These are phyloP conservation scores for Drosophila siamana DNA, from an alignment of 2,888 invertebrate species.

Conservation along the genomic window DNA sequence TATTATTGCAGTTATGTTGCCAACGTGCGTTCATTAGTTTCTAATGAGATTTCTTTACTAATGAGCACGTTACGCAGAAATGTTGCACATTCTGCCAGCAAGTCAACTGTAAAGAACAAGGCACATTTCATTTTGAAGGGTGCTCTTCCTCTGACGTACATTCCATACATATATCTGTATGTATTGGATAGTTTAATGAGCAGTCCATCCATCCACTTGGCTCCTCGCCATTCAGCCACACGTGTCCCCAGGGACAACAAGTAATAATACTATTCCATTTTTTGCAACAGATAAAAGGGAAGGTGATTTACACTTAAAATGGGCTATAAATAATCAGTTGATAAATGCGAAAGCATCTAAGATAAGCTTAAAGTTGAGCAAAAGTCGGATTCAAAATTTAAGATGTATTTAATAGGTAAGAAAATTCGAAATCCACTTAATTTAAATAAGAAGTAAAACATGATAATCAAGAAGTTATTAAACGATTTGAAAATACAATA, in stretches of 20 bases:
- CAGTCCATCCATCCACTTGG: neutral
- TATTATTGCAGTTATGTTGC: slow-evolving; percentile 46
- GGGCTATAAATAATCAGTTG: neutral
- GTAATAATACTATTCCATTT: slow-evolving; percentile 5
- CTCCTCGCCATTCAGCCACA: neutral
- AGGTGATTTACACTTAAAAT: neutral
- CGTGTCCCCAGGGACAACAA: neutral
- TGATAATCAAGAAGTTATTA: neutral
- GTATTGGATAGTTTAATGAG: slow-evolving; percentile 4
- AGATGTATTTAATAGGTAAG: too few relatives aligned
- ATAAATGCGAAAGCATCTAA: neutral
- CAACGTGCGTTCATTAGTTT: slow-evolving; percentile 72
- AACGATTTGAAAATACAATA: neutral
- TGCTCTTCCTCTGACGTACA: slow-evolving; percentile 16
- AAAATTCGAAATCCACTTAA: neutral
- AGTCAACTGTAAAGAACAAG: slow-evolving; percentile 59
- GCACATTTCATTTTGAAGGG: slow-evolving; percentile 36
- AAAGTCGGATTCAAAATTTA: too few relatives aligned
- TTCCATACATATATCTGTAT: too few relatives aligned
- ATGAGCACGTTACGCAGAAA: slow-evolving; percentile 65
- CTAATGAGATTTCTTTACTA: slow-evolving; percentile 76
- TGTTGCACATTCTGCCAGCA: slow-evolving; percentile 39
- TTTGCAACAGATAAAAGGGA: slow-evolving; percentile 4
- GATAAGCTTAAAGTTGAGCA: too few relatives aligned
- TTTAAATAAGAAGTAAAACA: neutral